These are phyloP conservation scores for Drosophila ambigua DNA, from an alignment of 1,140 invertebrate genomes.

Conservation along the genomic window DNA sequence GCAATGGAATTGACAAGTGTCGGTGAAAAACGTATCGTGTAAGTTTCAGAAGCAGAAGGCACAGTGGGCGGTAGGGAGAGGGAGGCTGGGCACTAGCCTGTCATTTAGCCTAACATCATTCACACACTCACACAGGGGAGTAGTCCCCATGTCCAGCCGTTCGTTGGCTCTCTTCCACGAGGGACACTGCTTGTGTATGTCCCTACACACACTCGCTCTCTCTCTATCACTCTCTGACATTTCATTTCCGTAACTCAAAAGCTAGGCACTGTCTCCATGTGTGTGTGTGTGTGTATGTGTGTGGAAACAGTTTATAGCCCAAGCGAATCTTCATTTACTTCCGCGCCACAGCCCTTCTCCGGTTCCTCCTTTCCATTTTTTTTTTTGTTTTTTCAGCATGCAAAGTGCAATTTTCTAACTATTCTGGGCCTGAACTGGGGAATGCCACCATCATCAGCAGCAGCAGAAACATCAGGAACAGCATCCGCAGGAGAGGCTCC, in stretches of 20 bases:
- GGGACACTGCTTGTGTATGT: constrained; percentile 28
- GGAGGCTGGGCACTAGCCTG: constrained; percentile 29
- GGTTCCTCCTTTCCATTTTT: constrained; percentile 21
- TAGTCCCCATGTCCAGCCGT: too few species aligned
- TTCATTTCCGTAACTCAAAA: constrained; percentile 80
- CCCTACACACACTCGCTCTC: constrained; percentile 4
- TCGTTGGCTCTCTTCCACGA: not conserved
- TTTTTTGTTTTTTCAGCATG: constrained; percentile 34
- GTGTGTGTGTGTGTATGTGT: constrained; percentile 30
- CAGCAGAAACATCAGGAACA: constrained; percentile 29
- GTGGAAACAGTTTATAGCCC: constrained; percentile 69
- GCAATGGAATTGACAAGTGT: too few species aligned
- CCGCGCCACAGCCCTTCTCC: constrained; percentile 62
- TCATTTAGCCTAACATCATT: constrained; percentile 62
- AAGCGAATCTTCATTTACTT: constrained; percentile 77
- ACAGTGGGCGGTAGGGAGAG: not conserved
- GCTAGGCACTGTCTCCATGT: constrained; percentile 49
- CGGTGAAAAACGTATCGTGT: too few species aligned
- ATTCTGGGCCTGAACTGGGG: constrained; percentile 40
- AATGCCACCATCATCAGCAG: constrained; percentile 40
- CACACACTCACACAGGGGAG: constrained; percentile 33
- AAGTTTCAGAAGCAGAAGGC: not conserved
- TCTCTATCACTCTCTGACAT: constrained; percentile 51
- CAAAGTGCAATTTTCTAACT: constrained; percentile 48
- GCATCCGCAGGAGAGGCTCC: constrained; percentile 15